Conservation (phyloP, 2,113 vertebrate genomes). For the Corvus hawaiiensis region DNA sequence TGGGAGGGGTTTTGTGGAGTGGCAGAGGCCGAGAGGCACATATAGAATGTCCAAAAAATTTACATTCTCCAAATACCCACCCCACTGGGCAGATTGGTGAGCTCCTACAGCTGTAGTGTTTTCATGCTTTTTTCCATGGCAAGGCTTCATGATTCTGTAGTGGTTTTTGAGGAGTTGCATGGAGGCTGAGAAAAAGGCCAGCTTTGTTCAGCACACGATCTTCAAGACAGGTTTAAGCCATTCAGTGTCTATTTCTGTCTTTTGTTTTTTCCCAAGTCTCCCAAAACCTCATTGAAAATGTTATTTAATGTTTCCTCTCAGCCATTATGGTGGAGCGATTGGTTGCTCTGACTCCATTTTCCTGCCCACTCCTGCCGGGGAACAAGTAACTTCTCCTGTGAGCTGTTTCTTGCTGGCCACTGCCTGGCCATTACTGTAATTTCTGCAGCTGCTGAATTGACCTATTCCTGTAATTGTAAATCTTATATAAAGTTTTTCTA, state of each 20-base stretch:
- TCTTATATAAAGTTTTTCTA: not conserved
- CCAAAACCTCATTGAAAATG: not conserved
- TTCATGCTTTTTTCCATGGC: not conserved
- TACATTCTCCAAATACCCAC: not conserved
- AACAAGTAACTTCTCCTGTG: not conserved
- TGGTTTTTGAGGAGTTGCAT: not conserved
- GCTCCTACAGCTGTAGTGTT: not conserved
- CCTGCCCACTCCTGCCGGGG: not conserved
- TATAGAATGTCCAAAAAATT: not conserved
- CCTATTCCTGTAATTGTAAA: not conserved
- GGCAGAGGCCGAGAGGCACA: not conserved
- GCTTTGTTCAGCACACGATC: not conserved
- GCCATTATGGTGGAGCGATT: not conserved
- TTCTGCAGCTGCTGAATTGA: not conserved
- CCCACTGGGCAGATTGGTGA: not conserved
- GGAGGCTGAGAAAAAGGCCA: not conserved
- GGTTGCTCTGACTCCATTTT: not conserved
- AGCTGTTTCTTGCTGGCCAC: not conserved
- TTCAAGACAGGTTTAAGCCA: not conserved
- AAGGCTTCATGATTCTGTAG: not conserved
- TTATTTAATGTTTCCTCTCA: not conserved
- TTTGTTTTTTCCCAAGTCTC: not conserved
- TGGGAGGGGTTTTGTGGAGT: not conserved
- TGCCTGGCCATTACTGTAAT: rapidly evolving
- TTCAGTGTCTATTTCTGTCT: rapidly evolving